Conservation (phyloP, 2,113 vertebrate species). For the Sceloporus undulatus region DNA sequence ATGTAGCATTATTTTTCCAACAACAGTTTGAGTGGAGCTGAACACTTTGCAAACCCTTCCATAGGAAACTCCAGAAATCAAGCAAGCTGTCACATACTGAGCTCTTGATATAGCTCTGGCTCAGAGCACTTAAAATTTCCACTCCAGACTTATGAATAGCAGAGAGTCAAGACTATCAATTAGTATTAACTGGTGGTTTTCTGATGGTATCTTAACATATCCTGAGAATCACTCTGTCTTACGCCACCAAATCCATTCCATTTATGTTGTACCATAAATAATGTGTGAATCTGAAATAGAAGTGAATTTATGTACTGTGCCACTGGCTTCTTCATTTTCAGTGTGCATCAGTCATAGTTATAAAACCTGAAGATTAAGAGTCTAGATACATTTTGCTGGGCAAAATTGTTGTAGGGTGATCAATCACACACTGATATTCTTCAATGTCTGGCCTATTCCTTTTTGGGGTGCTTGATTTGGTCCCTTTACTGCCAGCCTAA, state of each 20-base stretch:
- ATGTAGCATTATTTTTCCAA: not conserved
- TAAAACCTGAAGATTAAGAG: not conserved
- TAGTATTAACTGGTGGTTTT: constrained; percentile 1
- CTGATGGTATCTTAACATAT: constrained; percentile 1
- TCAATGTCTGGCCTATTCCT: not conserved
- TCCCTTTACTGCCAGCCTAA: not conserved
- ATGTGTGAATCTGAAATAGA: not conserved
- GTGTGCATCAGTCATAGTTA: not conserved
- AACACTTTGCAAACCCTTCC: not conserved
- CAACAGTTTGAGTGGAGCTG: not conserved
- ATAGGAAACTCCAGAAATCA: not conserved
- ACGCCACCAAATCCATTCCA: not conserved
- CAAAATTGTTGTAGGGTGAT: not conserved
- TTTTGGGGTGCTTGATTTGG: not conserved
- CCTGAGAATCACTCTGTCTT: not conserved
- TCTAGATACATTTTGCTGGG: not conserved
- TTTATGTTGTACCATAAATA: constrained; percentile 16
- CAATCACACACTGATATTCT: not conserved
- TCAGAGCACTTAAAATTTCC: not conserved
- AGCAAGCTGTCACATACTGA: not conserved
- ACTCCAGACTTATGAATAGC: not conserved
- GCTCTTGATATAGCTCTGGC: not conserved
- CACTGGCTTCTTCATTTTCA: not conserved
- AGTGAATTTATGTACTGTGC: constrained; percentile 4
- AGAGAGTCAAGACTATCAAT: not conserved